Conservation (phyloP, 2,888 invertebrate species). For the Himalopsyche kuldschensis region DNA sequence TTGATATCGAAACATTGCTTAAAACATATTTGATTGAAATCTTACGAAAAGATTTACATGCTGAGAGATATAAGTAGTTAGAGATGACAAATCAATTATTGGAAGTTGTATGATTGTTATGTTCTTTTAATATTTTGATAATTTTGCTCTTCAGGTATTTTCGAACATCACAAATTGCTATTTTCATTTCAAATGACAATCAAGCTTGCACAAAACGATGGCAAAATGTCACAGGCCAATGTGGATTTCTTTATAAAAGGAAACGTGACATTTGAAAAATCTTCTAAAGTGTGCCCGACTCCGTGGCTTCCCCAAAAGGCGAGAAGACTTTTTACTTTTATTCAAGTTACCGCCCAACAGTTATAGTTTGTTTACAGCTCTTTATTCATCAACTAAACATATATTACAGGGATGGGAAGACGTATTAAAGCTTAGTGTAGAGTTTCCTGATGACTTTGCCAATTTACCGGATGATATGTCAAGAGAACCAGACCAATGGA, state of each 20-base stretch:
- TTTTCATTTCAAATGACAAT: conserved; percentile 91
- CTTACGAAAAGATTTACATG: no score
- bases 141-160: conserved; percentile 65
- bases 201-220: conserved; percentile 74
- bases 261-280: conserved; percentile 76
- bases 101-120: no score
- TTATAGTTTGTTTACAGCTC: neutral
- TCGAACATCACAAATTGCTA: conserved; percentile 86
- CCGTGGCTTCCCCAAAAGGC: conserved; percentile 70
- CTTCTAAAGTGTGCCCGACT: conserved; percentile 66
- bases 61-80: no score
- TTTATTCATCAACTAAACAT: neutral
- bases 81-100: no score
- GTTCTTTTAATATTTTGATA: no score
- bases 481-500: conserved; percentile 62
- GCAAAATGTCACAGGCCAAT: conserved; percentile 66
- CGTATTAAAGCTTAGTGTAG: conserved; percentile 68
- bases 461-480: conserved; percentile 66
- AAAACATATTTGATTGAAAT: no score
- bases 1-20: no score
- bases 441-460: conserved; percentile 69
- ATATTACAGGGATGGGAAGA: conserved; percentile 77
- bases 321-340: conserved; percentile 5
- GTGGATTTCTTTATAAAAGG: conserved; percentile 92
- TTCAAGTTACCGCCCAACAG: neutral